Base-by-base conservation (phyloP, 2,113 vertebrate genomes). In the Indicator indicator region DNA sequence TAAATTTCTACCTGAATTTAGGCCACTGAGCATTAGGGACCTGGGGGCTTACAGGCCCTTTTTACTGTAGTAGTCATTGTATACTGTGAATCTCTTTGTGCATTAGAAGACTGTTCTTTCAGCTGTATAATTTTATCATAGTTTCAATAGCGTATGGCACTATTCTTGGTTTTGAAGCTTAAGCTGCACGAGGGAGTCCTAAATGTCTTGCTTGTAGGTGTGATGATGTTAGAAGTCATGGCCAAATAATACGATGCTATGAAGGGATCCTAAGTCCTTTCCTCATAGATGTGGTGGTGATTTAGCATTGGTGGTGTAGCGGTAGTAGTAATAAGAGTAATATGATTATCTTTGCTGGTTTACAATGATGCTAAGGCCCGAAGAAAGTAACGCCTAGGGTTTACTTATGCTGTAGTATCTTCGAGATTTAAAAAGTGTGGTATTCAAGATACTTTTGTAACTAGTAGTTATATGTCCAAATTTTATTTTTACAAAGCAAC, bases 1-100 rank as follows among this genome's bases (percentile, higher is more conserved):
- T 95, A 9, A 44, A 93, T 84, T 74, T 79, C 32, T 86, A 71
- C 42, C 18, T 94, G 67, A 79, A 93, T 96, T 76, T 82, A 90
- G 89, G 74, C 85, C 90, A 80, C 63, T 82, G 83, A 96, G 56
- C 83, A 86, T 90, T 38, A 56, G 15, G 8, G 15, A 42, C 79
- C 52, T 50, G 8, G 11, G 28, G 83, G 44, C 46, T 65, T 92
- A 48, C 26, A 56, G 23, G 5, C 12, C 14, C 5, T 26, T 88
- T 70, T 91, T 82, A 86, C 17, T 48, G 24, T 60, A 60, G 26
- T 36, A 69, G 14, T 40, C 19, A 38, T 69, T 89, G 30, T 84
- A 88, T 48, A 36, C 28, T 52, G 2, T 46, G 32, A 48, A 27
- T 48, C 46, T 64, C 77, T 24, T 36, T 72, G 44, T 95, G 59